phyloP scores from a whole-genome alignment of 2,113 vertebrate species.

The Pluvialis apricaria region DNA sequence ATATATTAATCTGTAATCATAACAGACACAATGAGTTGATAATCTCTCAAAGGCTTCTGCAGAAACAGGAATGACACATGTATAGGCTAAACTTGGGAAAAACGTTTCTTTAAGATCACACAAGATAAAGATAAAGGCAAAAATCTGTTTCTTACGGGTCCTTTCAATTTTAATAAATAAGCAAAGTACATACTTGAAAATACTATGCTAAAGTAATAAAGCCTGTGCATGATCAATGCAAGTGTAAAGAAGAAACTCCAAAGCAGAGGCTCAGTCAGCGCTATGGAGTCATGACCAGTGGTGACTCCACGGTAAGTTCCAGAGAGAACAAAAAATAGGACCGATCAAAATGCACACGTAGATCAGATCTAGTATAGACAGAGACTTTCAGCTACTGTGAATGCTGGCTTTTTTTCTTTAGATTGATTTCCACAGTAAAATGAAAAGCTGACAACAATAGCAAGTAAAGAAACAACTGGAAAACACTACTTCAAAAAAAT shows the following conservation, averaged over 20 bases:
- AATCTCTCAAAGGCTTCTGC: background rate
- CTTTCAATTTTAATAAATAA: background rate
- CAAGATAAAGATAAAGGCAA: background rate
- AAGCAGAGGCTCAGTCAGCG: background rate
- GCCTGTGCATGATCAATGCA: background rate
- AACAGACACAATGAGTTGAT: background rate
- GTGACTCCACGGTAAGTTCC: background rate
- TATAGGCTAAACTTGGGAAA: background rate
- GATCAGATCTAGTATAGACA: background rate
- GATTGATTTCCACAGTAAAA: background rate
- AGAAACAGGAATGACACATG: background rate
- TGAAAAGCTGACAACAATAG: background rate
- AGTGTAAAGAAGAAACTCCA: background rate
- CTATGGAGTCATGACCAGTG: rapidly evolving
- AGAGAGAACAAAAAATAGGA: background rate
- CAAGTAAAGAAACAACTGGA: background rate
- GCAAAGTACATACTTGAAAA: background rate
- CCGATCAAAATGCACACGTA: rapidly evolving
- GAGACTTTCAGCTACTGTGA: background rate
- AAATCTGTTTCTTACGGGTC: background rate
- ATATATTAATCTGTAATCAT: background rate
- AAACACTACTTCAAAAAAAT: background rate
- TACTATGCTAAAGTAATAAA: background rate
- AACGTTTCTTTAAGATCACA: background rate
- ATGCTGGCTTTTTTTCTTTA: background rate